A percentile compares a stretch with the other conserved stretches of the same genome.
Conservation (phyloP, 2,797 vertebrate genomes). For the Aulostomus chinensis region DNA sequence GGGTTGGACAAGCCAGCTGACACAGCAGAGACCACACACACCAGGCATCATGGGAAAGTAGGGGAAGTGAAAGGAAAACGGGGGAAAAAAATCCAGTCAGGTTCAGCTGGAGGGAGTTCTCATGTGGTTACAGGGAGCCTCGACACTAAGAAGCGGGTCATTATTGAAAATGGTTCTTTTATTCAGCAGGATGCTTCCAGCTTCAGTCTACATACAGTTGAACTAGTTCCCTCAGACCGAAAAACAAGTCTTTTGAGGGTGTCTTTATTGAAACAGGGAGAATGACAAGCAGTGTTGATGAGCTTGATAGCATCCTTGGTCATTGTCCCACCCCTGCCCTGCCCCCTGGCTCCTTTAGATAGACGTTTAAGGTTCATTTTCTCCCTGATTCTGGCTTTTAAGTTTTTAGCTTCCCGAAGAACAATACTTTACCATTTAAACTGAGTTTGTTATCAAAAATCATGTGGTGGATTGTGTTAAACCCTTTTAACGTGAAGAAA, state of each 20-base stretch:
- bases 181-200: no score
- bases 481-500: no score
- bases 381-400: no score
- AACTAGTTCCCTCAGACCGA: not conserved
- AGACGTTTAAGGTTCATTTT: no score
- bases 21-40: conserved; percentile 21
- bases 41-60: conserved; percentile 8
- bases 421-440: no score
- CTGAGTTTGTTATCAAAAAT: no score
- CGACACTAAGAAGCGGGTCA: not conserved
- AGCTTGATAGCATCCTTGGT: not conserved
- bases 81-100: not conserved
- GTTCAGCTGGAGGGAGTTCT: not conserved
- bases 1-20: conserved; percentile 2
- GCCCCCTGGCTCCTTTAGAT: no score
- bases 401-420: no score
- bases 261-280: not conserved
- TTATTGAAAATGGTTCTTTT: not conserved
- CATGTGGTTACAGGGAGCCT: not conserved
- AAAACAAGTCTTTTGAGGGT: not conserved
- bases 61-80: not conserved
- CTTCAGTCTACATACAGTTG: not conserved
- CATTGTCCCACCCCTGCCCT: no score
- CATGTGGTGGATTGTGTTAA: no score
- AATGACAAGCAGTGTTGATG: not conserved